Evolutionary conservation across 2,888 invertebrate species (phyloP).

Genomic region (Dorcus parallelipipedus): DNA sequence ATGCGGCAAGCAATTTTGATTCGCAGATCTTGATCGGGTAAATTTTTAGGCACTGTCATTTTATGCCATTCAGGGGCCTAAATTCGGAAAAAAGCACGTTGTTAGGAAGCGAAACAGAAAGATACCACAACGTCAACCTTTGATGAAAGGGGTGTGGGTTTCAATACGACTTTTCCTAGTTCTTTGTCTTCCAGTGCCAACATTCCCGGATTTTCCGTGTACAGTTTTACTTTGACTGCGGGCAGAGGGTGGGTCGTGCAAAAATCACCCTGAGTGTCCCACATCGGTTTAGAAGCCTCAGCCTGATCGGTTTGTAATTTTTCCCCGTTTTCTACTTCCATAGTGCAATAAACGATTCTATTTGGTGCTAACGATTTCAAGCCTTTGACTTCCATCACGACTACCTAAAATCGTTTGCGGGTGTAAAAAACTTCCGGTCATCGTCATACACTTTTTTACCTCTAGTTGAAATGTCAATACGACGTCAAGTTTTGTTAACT

Average conservation of each 20-base stretch:
- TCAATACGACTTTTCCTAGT: slow-evolving; percentile 86
- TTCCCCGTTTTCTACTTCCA: slow-evolving; percentile 99
- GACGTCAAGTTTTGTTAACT: slow-evolving; percentile 96
- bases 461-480: slow-evolving; percentile 95
- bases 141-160: slow-evolving; percentile 82
- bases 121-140: slow-evolving; percentile 57
- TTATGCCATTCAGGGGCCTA: slow-evolving; percentile 97
- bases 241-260: slow-evolving; percentile 96
- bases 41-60: slow-evolving; percentile 92
- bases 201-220: slow-evolving; percentile 96
- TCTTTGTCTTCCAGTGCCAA: slow-evolving; percentile 98
- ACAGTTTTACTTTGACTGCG: slow-evolving; percentile 95
- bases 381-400: slow-evolving; percentile 99
- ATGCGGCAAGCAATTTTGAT: slow-evolving; percentile 98
- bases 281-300: slow-evolving; percentile 98
- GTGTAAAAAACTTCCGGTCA: slow-evolving; percentile 6
- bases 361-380: slow-evolving; percentile 94
- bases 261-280: slow-evolving; percentile 99
- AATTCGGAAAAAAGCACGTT: slow-evolving; percentile 5
- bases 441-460: slow-evolving; percentile 53
- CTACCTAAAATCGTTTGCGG: slow-evolving; percentile 64
- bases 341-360: slow-evolving; percentile 98
- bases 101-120: background rate
- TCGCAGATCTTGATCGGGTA: slow-evolving; percentile 90
- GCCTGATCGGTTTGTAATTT: slow-evolving; percentile 99